A percentile compares a stretch with the other conserved stretches of the same genome.
Conservation (phyloP, 2,888 invertebrate species). For the Leucoma salicis region DNA sequence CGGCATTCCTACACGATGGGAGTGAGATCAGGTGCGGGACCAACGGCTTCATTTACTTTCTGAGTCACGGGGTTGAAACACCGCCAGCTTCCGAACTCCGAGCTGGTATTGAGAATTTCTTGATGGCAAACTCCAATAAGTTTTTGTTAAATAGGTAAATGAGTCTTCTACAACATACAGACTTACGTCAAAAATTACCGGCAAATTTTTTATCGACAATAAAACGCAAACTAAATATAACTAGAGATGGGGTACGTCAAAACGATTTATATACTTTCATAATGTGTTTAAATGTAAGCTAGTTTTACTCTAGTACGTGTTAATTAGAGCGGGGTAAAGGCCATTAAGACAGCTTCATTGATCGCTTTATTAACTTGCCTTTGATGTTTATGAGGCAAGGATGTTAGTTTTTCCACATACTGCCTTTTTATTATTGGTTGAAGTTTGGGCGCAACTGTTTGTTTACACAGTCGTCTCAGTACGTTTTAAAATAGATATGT, state of each 20-base stretch:
- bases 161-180: no score
- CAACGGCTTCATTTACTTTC: no score
- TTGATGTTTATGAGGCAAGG: slow-evolving; percentile 75
- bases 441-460: slow-evolving; percentile 77
- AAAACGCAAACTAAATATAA: slow-evolving; percentile 21
- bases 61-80: no score
- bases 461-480: slow-evolving; percentile 72
- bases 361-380: slow-evolving; percentile 72
- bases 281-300: slow-evolving; percentile 35
- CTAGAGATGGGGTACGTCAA: slow-evolving; percentile 29
- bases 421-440: slow-evolving; percentile 80
- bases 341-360: slow-evolving; percentile 68
- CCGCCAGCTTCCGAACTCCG: no score
- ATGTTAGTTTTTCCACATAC: slow-evolving; percentile 82
- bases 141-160: no score
- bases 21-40: no score
- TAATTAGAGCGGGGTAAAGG: slow-evolving; percentile 62
- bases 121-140: no score
- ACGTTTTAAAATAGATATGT: slow-evolving; percentile 74
- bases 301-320: slow-evolving; percentile 44
- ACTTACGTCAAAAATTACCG: slow-evolving; percentile 7
- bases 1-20: no score
- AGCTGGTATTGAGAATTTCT: no score
- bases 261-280: slow-evolving; percentile 33
- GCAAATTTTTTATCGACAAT: slow-evolving; percentile 16